phyloP scores from a whole-genome alignment of 2,888 invertebrate genomes.

The Oeneis ivallda region DNA sequence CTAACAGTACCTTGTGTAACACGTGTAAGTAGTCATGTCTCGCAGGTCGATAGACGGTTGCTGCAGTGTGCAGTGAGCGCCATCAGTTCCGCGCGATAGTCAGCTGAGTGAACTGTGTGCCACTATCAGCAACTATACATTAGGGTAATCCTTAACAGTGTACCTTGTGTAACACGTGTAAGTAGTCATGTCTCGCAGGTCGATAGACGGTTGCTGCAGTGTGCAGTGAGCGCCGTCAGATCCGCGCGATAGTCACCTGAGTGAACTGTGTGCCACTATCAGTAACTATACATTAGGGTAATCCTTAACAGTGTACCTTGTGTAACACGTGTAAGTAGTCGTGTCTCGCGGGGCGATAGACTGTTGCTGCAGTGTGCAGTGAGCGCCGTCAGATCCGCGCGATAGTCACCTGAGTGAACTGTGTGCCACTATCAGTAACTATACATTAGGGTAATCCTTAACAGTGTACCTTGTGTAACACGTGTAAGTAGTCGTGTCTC shows the following conservation, averaged over 20 bases:
- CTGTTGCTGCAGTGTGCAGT: no score
- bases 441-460: no score
- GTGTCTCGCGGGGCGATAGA: no score
- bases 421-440: no score
- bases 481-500: no score
- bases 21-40: not conserved
- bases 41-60: not conserved
- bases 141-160: not conserved
- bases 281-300: no score
- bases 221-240: conserved; percentile 86
- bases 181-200: conserved; percentile 86
- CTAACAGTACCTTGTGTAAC: not conserved
- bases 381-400: no score
- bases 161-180: conserved; percentile 89
- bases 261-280: conserved; percentile 82
- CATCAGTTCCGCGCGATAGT: not conserved
- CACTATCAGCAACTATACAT: not conserved
- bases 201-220: conserved; percentile 88
- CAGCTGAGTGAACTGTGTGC: not conserved
- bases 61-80: not conserved
- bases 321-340: no score
- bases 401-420: no score
- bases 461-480: no score
- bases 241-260: conserved; percentile 68
- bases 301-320: no score